Percentiles rank a stretch among this genome's conserved stretches.
Evolutionary conservation across 1,140 invertebrate species (phyloP).

Genomic region (Zeugodacus cucurbitae): DNA sequence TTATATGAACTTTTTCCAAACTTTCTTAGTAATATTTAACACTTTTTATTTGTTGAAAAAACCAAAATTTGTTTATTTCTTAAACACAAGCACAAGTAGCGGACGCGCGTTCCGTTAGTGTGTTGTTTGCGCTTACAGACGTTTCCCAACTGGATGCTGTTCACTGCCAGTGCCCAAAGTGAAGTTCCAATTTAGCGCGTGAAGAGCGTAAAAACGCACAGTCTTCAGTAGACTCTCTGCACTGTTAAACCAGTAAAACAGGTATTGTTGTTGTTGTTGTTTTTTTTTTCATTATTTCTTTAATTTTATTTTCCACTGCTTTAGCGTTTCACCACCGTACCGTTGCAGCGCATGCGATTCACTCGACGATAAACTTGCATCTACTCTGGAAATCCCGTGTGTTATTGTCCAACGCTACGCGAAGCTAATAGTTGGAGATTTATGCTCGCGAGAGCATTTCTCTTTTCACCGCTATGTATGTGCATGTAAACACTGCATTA

Average conservation of each 20-base stretch:
- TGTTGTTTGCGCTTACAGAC: slow-evolving; percentile 40
- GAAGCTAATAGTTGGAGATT: background rate
- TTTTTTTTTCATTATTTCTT: slow-evolving; percentile 30
- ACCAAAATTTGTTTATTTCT: background rate
- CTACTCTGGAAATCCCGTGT: slow-evolving; percentile 4
- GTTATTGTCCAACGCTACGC: background rate
- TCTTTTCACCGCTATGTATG: background rate
- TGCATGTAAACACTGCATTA: background rate
- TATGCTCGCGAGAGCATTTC: background rate
- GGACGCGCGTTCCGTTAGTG: background rate
- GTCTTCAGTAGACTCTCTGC: background rate
- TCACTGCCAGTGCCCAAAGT: slow-evolving; percentile 21
- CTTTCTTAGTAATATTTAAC: background rate
- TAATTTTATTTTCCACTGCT: background rate
- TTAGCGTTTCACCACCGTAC: background rate
- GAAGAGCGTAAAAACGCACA: background rate
- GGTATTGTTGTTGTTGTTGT: slow-evolving; percentile 2
- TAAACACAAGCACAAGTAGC: background rate
- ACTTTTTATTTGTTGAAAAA: background rate
- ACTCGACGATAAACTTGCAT: background rate
- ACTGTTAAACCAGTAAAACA: background rate
- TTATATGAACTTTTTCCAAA: background rate
- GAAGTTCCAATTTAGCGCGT: slow-evolving; percentile 33
- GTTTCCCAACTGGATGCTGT: slow-evolving; percentile 49
- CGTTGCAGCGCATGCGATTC: slow-evolving; percentile 18